Conservation (phyloP, 2,888 invertebrate species). For the Smittia sp. region DNA sequence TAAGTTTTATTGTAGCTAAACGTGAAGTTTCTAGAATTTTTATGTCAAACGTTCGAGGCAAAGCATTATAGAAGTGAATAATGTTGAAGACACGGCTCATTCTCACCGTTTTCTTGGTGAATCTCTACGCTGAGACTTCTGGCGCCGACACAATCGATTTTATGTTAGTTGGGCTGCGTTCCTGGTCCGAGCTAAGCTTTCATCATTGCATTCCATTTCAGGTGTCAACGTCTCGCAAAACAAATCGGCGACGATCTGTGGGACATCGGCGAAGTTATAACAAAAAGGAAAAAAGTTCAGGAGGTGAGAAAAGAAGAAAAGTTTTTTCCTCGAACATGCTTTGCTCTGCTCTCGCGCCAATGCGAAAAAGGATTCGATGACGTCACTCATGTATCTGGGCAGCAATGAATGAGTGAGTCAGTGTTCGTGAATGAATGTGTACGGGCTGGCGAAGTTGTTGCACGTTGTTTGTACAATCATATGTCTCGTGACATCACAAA, state of each 20-base stretch:
- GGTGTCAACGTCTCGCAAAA: conserved; percentile 29
- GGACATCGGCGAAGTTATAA: conserved; percentile 16
- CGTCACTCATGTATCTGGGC: conserved; percentile 6
- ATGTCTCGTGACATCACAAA: conserved; percentile 17
- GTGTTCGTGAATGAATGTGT: conserved; percentile 12
- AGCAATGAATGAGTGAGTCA: conserved; percentile 2
- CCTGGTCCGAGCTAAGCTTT: not conserved
- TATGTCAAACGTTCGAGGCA: conserved; percentile 13
- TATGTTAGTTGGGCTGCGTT: conserved; percentile 31
- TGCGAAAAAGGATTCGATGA: conserved; percentile 5
- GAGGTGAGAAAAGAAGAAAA: conserved; percentile 12
- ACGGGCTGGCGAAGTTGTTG: not conserved
- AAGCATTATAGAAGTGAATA: conserved; percentile 23
- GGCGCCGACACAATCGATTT: conserved; percentile 39
- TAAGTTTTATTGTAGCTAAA: conserved; percentile 37
- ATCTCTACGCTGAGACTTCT: conserved; percentile 23
- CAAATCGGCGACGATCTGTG: conserved; percentile 26
- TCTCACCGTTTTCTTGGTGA: conserved; percentile 16
- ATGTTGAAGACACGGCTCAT: conserved; percentile 27
- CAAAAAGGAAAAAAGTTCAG: conserved; percentile 23
- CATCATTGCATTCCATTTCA: not conserved
- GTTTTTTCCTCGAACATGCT: not conserved
- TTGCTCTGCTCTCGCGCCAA: not conserved
- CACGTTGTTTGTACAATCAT: conserved; percentile 16
- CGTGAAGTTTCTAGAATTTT: conserved; percentile 11